Conservation (phyloP, 2,888 invertebrate species). For the Acronicta alni region DNA sequence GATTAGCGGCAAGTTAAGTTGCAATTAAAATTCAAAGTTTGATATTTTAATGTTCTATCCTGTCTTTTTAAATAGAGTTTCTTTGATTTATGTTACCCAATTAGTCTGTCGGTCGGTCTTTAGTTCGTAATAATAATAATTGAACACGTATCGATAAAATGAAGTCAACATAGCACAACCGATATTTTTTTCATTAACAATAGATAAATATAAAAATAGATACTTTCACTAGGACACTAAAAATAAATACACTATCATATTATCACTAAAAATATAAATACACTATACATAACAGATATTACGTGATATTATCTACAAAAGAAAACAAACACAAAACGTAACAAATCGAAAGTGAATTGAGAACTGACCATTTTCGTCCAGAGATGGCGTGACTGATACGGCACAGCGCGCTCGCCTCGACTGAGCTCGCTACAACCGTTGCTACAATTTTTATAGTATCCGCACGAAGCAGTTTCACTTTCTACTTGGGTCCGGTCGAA, state of each 20-base stretch:
- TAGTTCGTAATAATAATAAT: background rate
- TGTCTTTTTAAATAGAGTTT: too few relatives aligned
- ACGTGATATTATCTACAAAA: constrained; percentile 58
- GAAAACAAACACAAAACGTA: constrained; percentile 67
- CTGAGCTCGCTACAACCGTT: constrained; percentile 74
- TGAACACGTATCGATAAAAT: background rate
- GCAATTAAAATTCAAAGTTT: constrained; percentile 9
- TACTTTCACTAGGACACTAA: constrained; percentile 56
- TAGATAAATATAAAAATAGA: constrained; percentile 22
- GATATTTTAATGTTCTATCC: too few relatives aligned
- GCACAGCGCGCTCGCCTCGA: constrained; percentile 72
- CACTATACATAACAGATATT: constrained; percentile 57
- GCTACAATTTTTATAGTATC: constrained; percentile 86
- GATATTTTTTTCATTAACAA: background rate
- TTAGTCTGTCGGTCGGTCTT: background rate
- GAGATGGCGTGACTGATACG: constrained; percentile 65
- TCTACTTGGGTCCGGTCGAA: constrained; percentile 80
- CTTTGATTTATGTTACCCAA: background rate
- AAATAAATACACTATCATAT: constrained; percentile 47
- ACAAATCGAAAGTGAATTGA: constrained; percentile 71
- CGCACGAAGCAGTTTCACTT: constrained; percentile 84
- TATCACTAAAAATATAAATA: constrained; percentile 50
- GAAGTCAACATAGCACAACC: background rate
- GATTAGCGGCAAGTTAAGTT: constrained; percentile 34
- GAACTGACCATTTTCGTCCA: constrained; percentile 81